These are phyloP conservation scores for Alexandromys fortis DNA, from an alignment of 2,113 vertebrate species.

Conservation along the genomic window DNA sequence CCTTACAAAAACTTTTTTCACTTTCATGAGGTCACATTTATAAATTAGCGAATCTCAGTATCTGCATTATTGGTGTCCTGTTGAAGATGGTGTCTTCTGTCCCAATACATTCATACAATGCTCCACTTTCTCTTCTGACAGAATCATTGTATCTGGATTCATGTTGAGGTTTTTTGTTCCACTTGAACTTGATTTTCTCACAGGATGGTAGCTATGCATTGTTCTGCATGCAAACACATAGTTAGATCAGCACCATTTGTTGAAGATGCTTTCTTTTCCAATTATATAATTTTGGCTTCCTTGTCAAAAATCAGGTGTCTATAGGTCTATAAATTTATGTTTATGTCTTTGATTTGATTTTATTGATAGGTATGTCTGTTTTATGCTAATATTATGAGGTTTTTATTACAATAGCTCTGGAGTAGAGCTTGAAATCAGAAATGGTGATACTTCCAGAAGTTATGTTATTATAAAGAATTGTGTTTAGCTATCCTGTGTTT, in stretches of 20 bases:
- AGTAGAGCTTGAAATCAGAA: neutral
- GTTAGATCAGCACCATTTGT: neutral
- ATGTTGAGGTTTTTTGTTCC: neutral
- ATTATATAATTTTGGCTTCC: neutral
- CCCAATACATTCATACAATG: neutral
- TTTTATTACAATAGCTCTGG: neutral
- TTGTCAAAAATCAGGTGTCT: neutral
- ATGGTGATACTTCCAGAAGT: neutral
- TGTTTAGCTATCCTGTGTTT: no score
- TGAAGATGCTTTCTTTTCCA: neutral
- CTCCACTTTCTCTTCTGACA: neutral
- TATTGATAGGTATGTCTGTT: neutral
- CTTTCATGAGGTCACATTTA: neutral
- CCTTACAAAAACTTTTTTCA: neutral
- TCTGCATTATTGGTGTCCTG: neutral
- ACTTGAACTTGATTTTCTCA: neutral
- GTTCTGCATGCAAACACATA: neutral
- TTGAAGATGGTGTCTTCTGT: neutral
- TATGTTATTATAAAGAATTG: neutral
- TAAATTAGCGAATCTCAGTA: neutral
- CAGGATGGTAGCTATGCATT: neutral
- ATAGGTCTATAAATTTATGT: neutral
- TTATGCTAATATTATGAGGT: no score
- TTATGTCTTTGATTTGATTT: neutral
- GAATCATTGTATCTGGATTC: neutral